Evolutionary conservation across 2,113 vertebrate species (phyloP), one percentile per base, ranked within the genome.

Genomic region (Otus sunia): DNA sequence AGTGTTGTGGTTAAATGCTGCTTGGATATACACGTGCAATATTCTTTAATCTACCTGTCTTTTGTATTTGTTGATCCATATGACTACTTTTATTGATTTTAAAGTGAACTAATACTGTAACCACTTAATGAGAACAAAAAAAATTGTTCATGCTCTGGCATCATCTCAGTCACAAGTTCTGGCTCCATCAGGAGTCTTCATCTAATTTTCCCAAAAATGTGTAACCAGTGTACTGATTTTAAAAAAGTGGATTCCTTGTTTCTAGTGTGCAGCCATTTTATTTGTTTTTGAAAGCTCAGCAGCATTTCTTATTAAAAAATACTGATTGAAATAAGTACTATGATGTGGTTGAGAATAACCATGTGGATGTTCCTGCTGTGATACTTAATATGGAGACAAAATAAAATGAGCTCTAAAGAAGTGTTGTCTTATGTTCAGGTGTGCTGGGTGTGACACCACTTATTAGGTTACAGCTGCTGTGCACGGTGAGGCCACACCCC

Each of bases 21-120:
- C 92, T 92, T 92, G 73, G 85, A 34, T 14, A 18, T 41, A 39
- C 27, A 45, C 8, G 94, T 97, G 97, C 96, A 97, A 97, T 97
- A 94, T 32, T 77, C 36, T 56, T 79, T 45, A 14, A 87, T 32
- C 49, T 86, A 66, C 86, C 87, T 80, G 80, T 66, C 20, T 79
- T 94, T 94, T 67, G 23, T 91, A 66, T 15, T 36, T 72, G 76
- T 81, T 80, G 84, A 39, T 21, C 63, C 12, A 55, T 16, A 12
- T 71, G 53, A 64, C 29, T 85, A 64, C 34, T 78, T 49, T 58
- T 76, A n/a, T 39, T 93, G 71, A 23, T 94, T 96, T 95, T 66
- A 63, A 91, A n/a, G 32, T 47, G 20, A 95, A 81, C 37, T 86
- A 45, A 56, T 34, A 26, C 6, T 27, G 2, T 30, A 90, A 71